Conservation (phyloP, 2,797 vertebrate genomes). For the Microctenopoma stevenorrisi region DNA sequence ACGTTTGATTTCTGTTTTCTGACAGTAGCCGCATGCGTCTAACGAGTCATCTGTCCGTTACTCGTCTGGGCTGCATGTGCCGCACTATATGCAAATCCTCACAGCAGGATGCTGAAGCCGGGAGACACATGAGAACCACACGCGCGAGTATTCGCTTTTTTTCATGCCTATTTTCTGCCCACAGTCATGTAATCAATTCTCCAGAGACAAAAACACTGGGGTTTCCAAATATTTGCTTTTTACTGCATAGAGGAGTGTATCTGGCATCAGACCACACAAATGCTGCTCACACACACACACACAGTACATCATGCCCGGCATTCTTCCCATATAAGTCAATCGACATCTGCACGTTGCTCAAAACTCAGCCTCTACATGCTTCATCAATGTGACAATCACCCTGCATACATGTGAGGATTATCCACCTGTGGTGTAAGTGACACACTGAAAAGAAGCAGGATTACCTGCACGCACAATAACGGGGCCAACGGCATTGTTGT, state of each 20-base stretch:
- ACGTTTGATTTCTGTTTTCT: slow-evolving; percentile 53
- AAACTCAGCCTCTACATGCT: slow-evolving; percentile 49
- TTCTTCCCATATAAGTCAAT: slow-evolving; percentile 28
- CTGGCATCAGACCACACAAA: slow-evolving; percentile 19
- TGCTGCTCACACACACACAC: background rate
- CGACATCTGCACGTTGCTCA: slow-evolving; percentile 22
- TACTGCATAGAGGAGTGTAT: slow-evolving; percentile 1
- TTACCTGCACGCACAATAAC: slow-evolving; percentile 34
- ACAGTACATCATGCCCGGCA: slow-evolving; percentile 8
- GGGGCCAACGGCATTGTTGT: slow-evolving; percentile 25
- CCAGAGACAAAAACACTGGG: slow-evolving; percentile 18
- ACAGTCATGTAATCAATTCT: slow-evolving; percentile 31
- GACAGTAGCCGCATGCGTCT: slow-evolving; percentile 52
- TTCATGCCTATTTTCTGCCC: slow-evolving; percentile 24
- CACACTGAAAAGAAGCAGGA: slow-evolving; percentile 42
- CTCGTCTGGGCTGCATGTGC: slow-evolving; percentile 58
- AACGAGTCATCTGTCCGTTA: slow-evolving; percentile 59
- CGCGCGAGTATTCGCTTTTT: slow-evolving; percentile 38
- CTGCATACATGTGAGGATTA: slow-evolving; percentile 54
- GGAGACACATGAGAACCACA: slow-evolving; percentile 73
- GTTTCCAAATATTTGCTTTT: slow-evolving; percentile 41
- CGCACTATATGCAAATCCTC: slow-evolving; percentile 58
- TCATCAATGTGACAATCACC: slow-evolving; percentile 59
- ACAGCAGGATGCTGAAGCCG: slow-evolving; percentile 30
- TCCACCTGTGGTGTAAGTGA: slow-evolving; percentile 49